A percentile compares a stretch with the other conserved stretches of the same genome.
These are phyloP conservation scores for Dallia pectoralis DNA, from an alignment of 2,797 vertebrate species.

Conservation along the genomic window DNA sequence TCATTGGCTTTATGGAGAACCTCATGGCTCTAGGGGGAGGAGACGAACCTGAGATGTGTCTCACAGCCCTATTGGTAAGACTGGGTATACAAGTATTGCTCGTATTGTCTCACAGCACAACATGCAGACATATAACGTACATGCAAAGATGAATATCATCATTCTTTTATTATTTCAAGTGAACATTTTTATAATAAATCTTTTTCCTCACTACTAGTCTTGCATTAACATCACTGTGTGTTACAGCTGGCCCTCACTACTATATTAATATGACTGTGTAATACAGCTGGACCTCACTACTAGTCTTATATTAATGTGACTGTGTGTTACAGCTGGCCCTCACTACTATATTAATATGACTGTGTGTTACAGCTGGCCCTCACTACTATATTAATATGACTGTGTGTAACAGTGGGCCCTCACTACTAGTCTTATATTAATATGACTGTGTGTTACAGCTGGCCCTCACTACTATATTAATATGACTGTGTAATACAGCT, in stretches of 20 bases:
- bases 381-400: conserved; percentile 38
- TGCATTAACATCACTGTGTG: not conserved
- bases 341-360: not conserved
- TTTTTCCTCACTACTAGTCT: not conserved
- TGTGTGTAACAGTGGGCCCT: conserved; percentile 76
- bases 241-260: conserved; percentile 82
- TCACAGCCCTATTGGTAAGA: conserved; percentile 82
- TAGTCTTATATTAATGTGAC: no score
- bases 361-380: conserved; percentile 76
- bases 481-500: no score
- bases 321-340: not conserved
- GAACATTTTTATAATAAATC: not conserved
- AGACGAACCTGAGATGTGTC: conserved; percentile 89
- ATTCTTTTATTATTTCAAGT: not conserved
- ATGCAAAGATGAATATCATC: not conserved
- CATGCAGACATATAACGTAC: not conserved
- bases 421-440: conserved; percentile 69
- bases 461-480: no score
- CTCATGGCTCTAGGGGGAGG: conserved; percentile 81
- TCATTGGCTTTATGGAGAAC: conserved; percentile 74
- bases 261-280: conserved; percentile 32
- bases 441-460: no score
- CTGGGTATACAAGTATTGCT: not conserved
- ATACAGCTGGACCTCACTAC: no score
- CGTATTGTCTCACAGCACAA: no score